Evolutionary conservation across 1,140 invertebrate species (phyloP).

Genomic region (Branchinecta lynchi): DNA sequence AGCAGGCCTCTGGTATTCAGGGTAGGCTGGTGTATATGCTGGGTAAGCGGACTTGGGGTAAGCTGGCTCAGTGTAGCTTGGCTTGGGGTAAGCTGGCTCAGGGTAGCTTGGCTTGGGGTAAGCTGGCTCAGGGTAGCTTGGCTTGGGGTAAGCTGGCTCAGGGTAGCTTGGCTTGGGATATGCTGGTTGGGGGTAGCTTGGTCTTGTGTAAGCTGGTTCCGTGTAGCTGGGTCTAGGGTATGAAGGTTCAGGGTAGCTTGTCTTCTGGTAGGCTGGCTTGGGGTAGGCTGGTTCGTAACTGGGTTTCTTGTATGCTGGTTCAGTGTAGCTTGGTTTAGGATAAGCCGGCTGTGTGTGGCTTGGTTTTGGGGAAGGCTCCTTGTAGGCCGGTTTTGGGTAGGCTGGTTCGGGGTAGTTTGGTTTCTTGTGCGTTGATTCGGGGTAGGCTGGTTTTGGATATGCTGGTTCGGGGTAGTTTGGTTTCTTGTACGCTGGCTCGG

Average conservation of each 20-base stretch:
- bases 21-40: not conserved
- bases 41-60: not conserved
- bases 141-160: not conserved
- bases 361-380: not conserved
- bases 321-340: not conserved
- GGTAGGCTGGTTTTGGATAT: not conserved
- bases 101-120: not conserved
- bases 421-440: not conserved
- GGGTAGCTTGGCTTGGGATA: not conserved
- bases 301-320: not conserved
- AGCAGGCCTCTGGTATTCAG: not conserved
- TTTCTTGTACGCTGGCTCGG: not conserved
- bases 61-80: constrained; percentile 1
- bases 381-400: not conserved
- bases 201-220: not conserved
- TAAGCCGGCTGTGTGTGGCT: not conserved
- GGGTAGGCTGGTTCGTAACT: constrained; percentile 12
- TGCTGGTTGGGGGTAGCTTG: not conserved
- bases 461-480: not conserved
- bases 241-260: not conserved
- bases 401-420: not conserved
- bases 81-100: not conserved
- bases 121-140: not conserved
- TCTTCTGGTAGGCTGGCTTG: constrained; percentile 11
- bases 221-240: not conserved